phyloP scores from a whole-genome alignment of 1,140 invertebrate genomes.

The Antheraea pernyi region DNA sequence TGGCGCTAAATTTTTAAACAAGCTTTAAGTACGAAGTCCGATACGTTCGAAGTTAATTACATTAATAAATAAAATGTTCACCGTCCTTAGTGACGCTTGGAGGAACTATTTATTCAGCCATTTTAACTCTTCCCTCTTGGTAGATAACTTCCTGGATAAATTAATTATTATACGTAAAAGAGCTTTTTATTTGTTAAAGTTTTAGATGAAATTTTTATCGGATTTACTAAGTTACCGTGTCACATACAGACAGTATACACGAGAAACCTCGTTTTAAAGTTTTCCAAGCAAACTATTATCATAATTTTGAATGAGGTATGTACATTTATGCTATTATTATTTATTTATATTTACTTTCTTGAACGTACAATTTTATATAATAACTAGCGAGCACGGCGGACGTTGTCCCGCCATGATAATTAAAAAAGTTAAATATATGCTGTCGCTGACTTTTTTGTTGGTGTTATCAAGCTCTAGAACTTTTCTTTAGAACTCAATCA shows the following conservation, averaged over 20 bases:
- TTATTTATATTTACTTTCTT: too few species aligned
- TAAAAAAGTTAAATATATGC: too few species aligned
- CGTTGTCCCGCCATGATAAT: too few species aligned
- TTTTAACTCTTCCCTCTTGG: slow-evolving; percentile 11
- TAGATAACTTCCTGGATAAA: not conserved
- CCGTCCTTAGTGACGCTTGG: slow-evolving; percentile 1
- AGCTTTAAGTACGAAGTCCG: slow-evolving; percentile 70
- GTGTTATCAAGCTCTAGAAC: too few species aligned
- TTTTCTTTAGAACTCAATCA: too few species aligned
- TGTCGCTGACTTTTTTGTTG: too few species aligned
- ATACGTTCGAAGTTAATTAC: slow-evolving; percentile 70
- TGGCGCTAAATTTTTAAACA: slow-evolving; percentile 75
- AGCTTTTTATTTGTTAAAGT: not conserved
- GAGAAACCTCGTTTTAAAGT: not conserved
- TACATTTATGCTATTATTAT: too few species aligned
- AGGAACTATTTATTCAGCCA: slow-evolving; percentile 8
- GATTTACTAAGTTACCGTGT: not conserved
- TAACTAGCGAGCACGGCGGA: too few species aligned
- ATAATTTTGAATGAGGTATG: not conserved
- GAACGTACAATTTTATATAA: too few species aligned
- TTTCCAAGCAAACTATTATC: not conserved
- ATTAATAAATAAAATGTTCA: slow-evolving; percentile 57
- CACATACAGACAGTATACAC: not conserved
- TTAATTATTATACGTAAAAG: not conserved
- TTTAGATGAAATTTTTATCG: not conserved